These are phyloP conservation scores for Ianthella basta DNA, from an alignment of 37 sponge, comb jelly and placozoan genomes.

Conservation along the genomic window DNA sequence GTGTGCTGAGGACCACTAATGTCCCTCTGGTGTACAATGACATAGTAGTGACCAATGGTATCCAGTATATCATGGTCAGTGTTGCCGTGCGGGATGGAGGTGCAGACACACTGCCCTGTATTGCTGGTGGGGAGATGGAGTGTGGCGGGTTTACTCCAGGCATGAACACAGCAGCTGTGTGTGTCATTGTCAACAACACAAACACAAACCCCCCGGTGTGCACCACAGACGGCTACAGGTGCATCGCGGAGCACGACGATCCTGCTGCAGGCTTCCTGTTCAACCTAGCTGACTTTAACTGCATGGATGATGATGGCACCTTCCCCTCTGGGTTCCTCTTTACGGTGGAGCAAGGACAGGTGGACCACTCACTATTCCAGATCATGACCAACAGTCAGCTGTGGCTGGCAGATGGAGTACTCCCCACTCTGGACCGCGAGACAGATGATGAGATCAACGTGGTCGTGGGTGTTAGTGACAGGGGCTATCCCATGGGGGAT, in stretches of 20 bases:
- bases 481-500: neutral
- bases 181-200: neutral
- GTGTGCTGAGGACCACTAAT: too few species aligned
- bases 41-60: too few species aligned
- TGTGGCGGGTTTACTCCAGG: neutral
- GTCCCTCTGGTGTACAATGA: too few species aligned
- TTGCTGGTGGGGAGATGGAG: too few species aligned
- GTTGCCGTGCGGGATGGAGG: too few species aligned
- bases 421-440: neutral
- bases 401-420: neutral
- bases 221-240: neutral
- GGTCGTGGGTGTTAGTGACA: neutral
- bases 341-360: neutral
- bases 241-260: neutral
- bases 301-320: constrained; percentile 7
- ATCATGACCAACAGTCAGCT: neutral
- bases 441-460: neutral
- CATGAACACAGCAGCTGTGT: constrained; percentile 1
- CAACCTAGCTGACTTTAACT: neutral
- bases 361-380: neutral
- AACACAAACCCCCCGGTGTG: neutral
- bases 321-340: neutral
- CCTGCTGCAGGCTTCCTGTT: neutral
- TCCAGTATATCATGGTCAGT: too few species aligned
- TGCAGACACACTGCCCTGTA: too few species aligned